phyloP scores from a whole-genome alignment of 1,140 invertebrate species.

The Zaprionus kolodkinae region DNA sequence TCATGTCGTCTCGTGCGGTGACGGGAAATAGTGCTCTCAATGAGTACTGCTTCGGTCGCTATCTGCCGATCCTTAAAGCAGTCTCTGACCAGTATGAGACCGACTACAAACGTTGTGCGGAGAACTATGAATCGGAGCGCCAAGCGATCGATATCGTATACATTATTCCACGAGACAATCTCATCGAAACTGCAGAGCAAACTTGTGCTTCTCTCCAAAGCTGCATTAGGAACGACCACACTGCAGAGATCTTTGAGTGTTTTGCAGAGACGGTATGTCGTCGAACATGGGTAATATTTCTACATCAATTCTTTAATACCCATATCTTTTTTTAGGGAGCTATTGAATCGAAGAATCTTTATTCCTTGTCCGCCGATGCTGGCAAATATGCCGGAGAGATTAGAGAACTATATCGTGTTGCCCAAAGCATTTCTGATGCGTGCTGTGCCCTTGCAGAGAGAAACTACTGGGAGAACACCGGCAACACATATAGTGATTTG shows the following conservation, averaged over 20 bases:
- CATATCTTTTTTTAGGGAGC: conserved; percentile 4
- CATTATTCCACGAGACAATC: neutral
- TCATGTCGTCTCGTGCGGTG: conserved; percentile 5
- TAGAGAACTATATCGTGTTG: neutral
- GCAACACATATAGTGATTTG: neutral
- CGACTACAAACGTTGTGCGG: conserved; percentile 29
- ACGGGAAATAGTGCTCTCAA: neutral
- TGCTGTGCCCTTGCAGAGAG: conserved; percentile 6
- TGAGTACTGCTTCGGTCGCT: conserved; percentile 44
- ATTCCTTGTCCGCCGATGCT: neutral
- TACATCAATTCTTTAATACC: neutral
- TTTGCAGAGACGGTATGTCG: conserved; percentile 25
- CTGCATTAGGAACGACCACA: conserved; percentile 3
- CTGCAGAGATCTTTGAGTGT: conserved; percentile 27
- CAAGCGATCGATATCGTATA: conserved; percentile 15
- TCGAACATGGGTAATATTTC: neutral
- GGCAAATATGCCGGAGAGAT: neutral
- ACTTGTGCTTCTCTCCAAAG: conserved; percentile 22
- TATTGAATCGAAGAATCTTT: neutral
- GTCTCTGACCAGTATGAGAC: conserved; percentile 17
- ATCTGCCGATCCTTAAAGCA: conserved; percentile 32
- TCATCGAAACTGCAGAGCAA: neutral
- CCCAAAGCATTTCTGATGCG: neutral
- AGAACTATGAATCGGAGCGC: neutral
- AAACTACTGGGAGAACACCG: conserved; percentile 4